Base-by-base conservation (phyloP, 1,140 invertebrate species). In the Xylocopa sonorina region DNA sequence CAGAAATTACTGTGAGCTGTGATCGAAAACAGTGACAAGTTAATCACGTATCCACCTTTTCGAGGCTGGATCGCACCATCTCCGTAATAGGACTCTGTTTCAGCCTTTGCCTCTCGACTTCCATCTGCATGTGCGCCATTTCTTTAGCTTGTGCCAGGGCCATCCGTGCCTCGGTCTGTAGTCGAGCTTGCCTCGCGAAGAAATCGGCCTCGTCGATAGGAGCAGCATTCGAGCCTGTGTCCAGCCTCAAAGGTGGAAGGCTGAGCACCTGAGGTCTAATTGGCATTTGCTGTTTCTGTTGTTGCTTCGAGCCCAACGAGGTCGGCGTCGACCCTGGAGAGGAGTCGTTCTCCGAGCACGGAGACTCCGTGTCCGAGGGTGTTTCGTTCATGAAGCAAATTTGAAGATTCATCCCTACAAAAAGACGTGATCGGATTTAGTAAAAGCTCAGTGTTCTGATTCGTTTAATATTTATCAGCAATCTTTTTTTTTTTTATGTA, bases 381-480 rank as follows among this genome's bases (percentile, higher is more conserved):
- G 96, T 96, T 89, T 99, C 97, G 91, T 98, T 98, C 97, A 98
- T 97, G 92, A 98, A 98, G 94, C 97, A 98, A 86, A 98, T 98
- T 94, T 98, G 97, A 24, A 98, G 95, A 93, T 98, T 98, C 95
- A 96, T 98, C 71, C 96, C 96, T 97, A 91, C 53, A 93, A 91
- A 91, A 4, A 75, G 10, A n/a, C 46, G 43, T 41, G 4, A 18
- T 90, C 77, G 0, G 24, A 24, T 3, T 14, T 55, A 24, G 0
- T 27, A 27, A n/a, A n/a, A n/a, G n/a, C n/a, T n/a, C n/a, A n/a
- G n/a, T n/a, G n/a, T n/a, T 38, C 9, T 38, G 9, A 3, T 38
- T 38, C 9, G 38, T 4, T 38, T 38, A 38, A 38, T 4, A 4
- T 38, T 38, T 38, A 4, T 38, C 9, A 38, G 38, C 9, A 38